phyloP scores from a whole-genome alignment of 2,888 invertebrate species.

The Macaria liturata region DNA sequence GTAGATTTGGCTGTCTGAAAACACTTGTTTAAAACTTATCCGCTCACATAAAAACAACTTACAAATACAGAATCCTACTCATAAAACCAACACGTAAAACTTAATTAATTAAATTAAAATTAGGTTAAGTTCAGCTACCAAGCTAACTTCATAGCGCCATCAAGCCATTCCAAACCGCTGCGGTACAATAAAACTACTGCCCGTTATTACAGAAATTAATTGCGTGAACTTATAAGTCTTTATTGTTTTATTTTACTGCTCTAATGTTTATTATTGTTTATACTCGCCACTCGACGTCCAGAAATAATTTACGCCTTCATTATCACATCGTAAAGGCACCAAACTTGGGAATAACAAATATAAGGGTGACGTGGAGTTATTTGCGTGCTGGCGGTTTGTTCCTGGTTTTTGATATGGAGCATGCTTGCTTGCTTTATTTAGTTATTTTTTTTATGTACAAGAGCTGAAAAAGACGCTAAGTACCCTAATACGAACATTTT shows the following conservation, averaged over 20 bases:
- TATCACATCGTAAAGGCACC: constrained; percentile 39
- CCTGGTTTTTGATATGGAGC: too few species aligned
- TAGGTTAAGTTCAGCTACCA: too few species aligned
- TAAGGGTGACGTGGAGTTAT: constrained; percentile 28
- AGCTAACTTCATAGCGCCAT: not conserved
- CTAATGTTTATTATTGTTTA: constrained; percentile 26
- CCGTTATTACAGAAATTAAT: constrained; percentile 30
- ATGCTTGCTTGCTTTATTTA: too few species aligned
- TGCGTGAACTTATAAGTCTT: constrained; percentile 36
- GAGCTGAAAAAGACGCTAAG: too few species aligned
- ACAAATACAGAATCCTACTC: too few species aligned
- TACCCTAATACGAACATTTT: too few species aligned
- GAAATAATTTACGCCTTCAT: constrained; percentile 39
- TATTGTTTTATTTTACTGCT: constrained; percentile 40
- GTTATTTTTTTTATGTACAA: too few species aligned
- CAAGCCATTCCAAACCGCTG: constrained; percentile 7
- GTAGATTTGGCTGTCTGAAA: too few species aligned
- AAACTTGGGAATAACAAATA: constrained; percentile 36
- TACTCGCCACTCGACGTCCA: constrained; percentile 33
- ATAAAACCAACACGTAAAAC: too few species aligned
- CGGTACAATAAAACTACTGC: constrained; percentile 16
- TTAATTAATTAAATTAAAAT: too few species aligned
- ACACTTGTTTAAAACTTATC: too few species aligned
- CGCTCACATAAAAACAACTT: too few species aligned
- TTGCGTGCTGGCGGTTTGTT: constrained; percentile 26